Evolutionary conservation across 1,140 invertebrate species (phyloP).

Genomic region (Delia radicum): DNA sequence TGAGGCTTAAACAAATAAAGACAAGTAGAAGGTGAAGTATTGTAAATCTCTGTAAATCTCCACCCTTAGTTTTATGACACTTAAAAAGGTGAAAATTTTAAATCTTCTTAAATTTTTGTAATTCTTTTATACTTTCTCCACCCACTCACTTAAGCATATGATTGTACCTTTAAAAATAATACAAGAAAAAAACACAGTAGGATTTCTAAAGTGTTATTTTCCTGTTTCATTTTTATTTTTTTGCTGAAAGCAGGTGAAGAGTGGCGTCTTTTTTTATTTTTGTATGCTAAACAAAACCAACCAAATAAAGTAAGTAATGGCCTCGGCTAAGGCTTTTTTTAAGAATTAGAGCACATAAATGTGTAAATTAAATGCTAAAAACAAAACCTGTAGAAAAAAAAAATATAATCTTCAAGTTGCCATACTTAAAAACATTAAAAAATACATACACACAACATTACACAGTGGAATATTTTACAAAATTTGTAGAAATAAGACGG

Average conservation of each 20-base stretch:
- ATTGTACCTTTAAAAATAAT: not conserved
- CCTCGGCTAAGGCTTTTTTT: constrained; percentile 18
- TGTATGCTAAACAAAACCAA: not conserved
- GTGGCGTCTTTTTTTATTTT: not conserved
- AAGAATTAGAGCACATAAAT: constrained; percentile 19
- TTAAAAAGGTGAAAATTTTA: not conserved
- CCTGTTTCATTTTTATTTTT: not conserved
- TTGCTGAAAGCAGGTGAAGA: not conserved
- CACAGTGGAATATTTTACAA: no score
- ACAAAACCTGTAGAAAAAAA: not conserved
- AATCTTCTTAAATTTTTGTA: not conserved
- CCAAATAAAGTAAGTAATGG: constrained; percentile 19
- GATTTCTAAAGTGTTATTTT: not conserved
- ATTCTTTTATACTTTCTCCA: not conserved
- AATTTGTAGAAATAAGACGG: no score
- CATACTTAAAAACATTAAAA: constrained; percentile 17
- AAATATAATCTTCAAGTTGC: not conserved
- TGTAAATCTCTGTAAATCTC: no score
- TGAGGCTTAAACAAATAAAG: not conserved
- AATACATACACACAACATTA: not conserved
- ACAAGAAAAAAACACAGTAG: not conserved
- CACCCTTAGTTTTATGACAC: not conserved
- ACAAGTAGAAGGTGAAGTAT: not conserved
- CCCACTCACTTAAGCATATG: not conserved
- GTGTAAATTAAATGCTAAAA: constrained; percentile 15